Conservation (phyloP, 2,797 vertebrate species). For the Allobates femoralis region DNA sequence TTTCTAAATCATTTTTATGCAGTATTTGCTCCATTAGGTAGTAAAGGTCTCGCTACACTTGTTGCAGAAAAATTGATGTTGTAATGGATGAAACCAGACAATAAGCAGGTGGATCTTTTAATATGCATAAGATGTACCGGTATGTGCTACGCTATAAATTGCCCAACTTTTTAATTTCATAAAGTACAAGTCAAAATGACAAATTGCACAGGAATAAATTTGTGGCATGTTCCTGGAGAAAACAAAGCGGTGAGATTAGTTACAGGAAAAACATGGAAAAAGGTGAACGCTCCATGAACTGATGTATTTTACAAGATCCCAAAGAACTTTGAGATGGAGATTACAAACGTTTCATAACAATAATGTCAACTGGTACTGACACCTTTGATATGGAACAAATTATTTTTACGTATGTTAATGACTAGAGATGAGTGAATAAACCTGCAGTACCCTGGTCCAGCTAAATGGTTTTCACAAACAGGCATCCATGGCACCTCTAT, state of each 20-base stretch:
- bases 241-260: not conserved
- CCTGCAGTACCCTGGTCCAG: no score
- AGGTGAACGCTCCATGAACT: not conserved
- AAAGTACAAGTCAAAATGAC: slow-evolving; percentile 29
- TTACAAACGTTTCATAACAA: no score
- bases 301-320: no score
- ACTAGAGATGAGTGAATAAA: no score
- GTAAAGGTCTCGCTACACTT: not conserved
- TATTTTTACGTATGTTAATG: no score
- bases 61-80: not conserved
- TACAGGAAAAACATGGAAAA: not conserved
- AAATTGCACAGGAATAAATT: not conserved
- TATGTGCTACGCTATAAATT: not conserved
- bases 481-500: no score
- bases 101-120: not conserved
- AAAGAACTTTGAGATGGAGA: no score
- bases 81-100: not conserved
- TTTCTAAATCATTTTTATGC: not conserved
- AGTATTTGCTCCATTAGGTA: not conserved
- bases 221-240: not conserved
- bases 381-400: no score
- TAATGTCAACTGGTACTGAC: no score
- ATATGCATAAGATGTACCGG: slow-evolving; percentile 29
- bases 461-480: no score
- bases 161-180: slow-evolving; percentile 35